Base-by-base conservation (phyloP, 2,797 vertebrate species). In the Remorina albescens region DNA sequence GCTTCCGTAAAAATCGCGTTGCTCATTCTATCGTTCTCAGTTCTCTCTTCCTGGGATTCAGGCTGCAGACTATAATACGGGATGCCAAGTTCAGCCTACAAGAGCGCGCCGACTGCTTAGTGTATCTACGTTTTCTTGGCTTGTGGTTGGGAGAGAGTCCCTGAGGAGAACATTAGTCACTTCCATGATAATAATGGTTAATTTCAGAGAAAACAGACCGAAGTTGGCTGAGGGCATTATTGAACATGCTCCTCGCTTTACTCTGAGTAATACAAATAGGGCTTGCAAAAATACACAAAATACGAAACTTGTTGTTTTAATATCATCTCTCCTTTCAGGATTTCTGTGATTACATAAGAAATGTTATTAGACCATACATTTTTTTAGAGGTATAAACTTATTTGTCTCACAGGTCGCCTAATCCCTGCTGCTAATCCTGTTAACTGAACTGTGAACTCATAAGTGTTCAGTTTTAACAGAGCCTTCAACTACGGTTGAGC, bases 81-180 rank as follows among this genome's bases (percentile, higher is more conserved):
- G 3, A 28, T 8, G 32, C 66, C 63, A 62, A 76, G 66, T 55
- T 62, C 70, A 32, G 71, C 68, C 73, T 55, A 59, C 59, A 72
- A 63, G 19, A 54, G 56, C 34, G 63, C 70, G 74, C 68, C n/a
- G 28, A 61, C 62, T 68, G 79, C 79, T 73, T 21, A 11, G 57
- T 19, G 36, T 26, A 66, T 84, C 82, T 68, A 49, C 47, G 54
- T 69, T 83, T 78, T 65, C 74, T 82, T 80, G 71, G 85, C 77
- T 68, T 61, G 56, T 83, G 70, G 59, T 72, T 77, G 55, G 63
- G 30, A 51, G 44, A 76, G 81, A 77, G 71, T 81, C 83, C 90
- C 86, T 0, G 54, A 67, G 80, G 85, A 80, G 63, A 74, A 81
- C 84, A 88, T 88, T 88, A 91, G 86, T 88, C 82, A 85, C 80